Conservation (phyloP, 2,888 invertebrate genomes). For the Pasiphila rectangulata region DNA sequence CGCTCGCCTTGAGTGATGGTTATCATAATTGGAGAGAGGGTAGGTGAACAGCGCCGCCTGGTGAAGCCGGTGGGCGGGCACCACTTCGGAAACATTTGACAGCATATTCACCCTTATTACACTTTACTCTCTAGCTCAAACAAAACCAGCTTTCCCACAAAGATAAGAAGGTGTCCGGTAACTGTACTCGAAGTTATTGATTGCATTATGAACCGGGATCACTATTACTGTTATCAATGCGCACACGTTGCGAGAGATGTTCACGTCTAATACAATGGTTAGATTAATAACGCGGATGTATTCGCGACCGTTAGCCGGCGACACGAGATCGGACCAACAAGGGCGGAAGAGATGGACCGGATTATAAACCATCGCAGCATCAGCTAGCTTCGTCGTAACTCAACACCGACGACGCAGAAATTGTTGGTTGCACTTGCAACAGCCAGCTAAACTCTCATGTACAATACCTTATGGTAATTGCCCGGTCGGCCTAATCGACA, state of each 20-base stretch:
- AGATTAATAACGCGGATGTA: constrained; percentile 77
- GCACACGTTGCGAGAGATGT: constrained; percentile 71
- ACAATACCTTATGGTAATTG: constrained; percentile 66
- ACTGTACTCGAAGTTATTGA: constrained; percentile 69
- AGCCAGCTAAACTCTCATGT: constrained; percentile 50
- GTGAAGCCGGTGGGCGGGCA: constrained; percentile 63
- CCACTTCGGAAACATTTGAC: constrained; percentile 48
- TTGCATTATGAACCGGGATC: constrained; percentile 59
- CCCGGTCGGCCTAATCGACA: constrained; percentile 55
- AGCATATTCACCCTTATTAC: constrained; percentile 36
- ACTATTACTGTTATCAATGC: constrained; percentile 72
- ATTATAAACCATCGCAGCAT: constrained; percentile 79
- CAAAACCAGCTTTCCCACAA: constrained; percentile 29
- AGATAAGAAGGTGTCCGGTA: constrained; percentile 58
- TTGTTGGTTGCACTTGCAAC: constrained; percentile 65
- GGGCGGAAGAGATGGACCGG: constrained; percentile 77
- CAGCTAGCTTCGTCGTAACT: constrained; percentile 69
- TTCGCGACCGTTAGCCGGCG: constrained; percentile 67
- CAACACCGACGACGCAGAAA: constrained; percentile 71
- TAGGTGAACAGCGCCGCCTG: constrained; percentile 67
- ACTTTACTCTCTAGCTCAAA: constrained; percentile 1
- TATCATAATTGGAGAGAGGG: constrained; percentile 80
- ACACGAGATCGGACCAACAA: constrained; percentile 75
- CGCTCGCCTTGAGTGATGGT: constrained; percentile 80
- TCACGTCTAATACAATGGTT: constrained; percentile 72